Percentiles rank a stretch among this genome's conserved stretches.
phyloP scores from a whole-genome alignment of 2,888 invertebrate genomes.

The Osmoderma eremita region DNA sequence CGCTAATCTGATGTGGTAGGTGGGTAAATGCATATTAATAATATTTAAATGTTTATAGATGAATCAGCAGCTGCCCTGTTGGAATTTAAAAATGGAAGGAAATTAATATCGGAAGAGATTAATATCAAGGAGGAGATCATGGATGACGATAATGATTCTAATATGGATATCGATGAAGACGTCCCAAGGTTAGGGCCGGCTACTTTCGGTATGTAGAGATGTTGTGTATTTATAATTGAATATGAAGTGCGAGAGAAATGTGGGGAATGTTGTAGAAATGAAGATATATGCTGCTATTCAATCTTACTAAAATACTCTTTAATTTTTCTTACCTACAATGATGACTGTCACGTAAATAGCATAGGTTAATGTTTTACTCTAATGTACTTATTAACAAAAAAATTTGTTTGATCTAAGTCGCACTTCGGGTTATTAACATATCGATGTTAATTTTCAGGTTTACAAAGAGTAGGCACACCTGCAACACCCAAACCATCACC shows the following conservation, averaged over 20 bases:
- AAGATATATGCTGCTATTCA: too few relatives aligned
- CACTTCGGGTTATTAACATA: too few relatives aligned
- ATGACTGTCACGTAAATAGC: too few relatives aligned
- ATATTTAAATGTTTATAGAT: slow-evolving; percentile 60
- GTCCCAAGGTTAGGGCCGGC: slow-evolving; percentile 81
- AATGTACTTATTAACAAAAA: too few relatives aligned
- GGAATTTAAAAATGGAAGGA: slow-evolving; percentile 68
- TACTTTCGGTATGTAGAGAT: slow-evolving; percentile 64
- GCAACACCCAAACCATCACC: slow-evolving; percentile 76
- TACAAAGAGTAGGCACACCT: slow-evolving; percentile 84
- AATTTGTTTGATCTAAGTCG: too few relatives aligned
- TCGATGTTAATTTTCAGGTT: slow-evolving; percentile 61
- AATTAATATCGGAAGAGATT: slow-evolving; percentile 56
- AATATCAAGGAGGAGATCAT: slow-evolving; percentile 70
- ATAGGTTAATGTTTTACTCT: too few relatives aligned
- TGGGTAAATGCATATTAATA: slow-evolving; percentile 28
- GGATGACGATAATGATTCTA: slow-evolving; percentile 72
- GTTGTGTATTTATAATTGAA: not conserved
- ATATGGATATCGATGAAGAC: slow-evolving; percentile 67
- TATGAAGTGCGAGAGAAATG: too few relatives aligned
- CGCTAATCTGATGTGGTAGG: slow-evolving; percentile 11
- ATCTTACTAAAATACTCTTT: too few relatives aligned
- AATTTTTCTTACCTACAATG: too few relatives aligned
- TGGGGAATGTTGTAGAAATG: too few relatives aligned
- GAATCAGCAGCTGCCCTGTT: slow-evolving; percentile 68